Percentiles rank a stretch among this genome's conserved stretches.
phyloP scores from a whole-genome alignment of 2,797 vertebrate species.

The Sternarchorhynchus goeldii region DNA sequence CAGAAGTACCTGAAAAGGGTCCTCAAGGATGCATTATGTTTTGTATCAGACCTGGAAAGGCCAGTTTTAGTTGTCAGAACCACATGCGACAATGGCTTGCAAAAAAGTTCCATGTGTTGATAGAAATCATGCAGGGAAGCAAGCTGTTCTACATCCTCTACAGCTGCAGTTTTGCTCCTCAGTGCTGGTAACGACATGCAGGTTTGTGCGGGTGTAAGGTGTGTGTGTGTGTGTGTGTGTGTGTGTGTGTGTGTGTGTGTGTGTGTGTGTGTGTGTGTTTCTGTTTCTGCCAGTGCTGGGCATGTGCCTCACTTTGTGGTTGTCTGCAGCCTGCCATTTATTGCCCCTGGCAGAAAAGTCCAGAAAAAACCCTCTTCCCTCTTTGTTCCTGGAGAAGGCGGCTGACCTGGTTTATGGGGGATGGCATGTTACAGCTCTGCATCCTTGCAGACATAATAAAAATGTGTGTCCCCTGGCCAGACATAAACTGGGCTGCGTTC shows the following conservation, averaged over 20 bases:
- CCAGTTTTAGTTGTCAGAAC: constrained; percentile 15
- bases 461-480: constrained; percentile 49
- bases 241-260: constrained; percentile 13
- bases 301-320: constrained; percentile 43
- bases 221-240: constrained; percentile 10
- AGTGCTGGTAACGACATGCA: constrained; percentile 29
- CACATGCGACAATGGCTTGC: background rate
- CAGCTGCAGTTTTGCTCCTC: constrained; percentile 20
- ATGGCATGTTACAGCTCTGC: constrained; percentile 36
- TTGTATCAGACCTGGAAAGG: constrained; percentile 2
- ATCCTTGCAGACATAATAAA: constrained; percentile 55
- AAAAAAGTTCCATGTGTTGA: constrained; percentile 38
- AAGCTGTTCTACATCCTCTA: constrained; percentile 34
- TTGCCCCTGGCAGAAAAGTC: constrained; percentile 46
- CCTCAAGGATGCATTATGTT: background rate
- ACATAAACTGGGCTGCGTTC: constrained; percentile 18
- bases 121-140: constrained; percentile 31
- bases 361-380: constrained; percentile 12
- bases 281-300: constrained; percentile 22
- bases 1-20: background rate
- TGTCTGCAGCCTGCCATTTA: constrained; percentile 50
- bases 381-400: constrained; percentile 39
- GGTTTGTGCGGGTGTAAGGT: background rate
- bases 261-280: constrained; percentile 10
- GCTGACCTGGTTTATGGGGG: constrained; percentile 45